Evolutionary conservation across 2,113 vertebrate species (phyloP).

Genomic region (Falcunculus frontatus): DNA sequence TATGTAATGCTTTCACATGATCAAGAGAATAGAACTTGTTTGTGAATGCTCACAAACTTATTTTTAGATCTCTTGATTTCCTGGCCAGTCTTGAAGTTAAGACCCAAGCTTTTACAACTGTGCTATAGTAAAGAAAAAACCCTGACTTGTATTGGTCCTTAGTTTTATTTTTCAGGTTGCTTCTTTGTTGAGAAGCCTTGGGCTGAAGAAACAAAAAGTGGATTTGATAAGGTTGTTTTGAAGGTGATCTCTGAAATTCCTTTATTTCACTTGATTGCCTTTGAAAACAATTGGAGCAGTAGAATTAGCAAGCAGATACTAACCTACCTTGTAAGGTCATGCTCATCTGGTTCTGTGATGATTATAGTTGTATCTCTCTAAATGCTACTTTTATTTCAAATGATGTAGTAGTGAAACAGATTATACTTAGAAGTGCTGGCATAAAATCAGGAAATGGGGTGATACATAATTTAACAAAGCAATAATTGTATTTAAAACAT

Average conservation of each 20-base stretch:
- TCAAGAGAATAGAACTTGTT: neutral
- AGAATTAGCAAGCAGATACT: neutral
- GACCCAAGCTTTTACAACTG: neutral
- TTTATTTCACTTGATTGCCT: neutral
- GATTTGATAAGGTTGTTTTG: neutral
- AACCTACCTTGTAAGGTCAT: neutral
- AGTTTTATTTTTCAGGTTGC: neutral
- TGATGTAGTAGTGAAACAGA: neutral
- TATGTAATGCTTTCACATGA: neutral
- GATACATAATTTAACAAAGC: neutral
- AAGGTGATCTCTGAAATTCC: neutral
- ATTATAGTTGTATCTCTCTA: neutral
- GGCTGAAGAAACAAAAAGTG: neutral
- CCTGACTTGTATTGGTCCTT: neutral
- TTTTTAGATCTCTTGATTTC: neutral
- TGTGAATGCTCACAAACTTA: neutral
- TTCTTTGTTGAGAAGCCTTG: neutral
- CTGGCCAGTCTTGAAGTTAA: neutral
- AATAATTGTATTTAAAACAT: neutral
- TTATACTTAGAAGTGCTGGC: neutral
- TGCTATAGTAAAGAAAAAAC: neutral
- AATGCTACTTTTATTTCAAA: neutral
- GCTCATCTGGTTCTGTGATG: neutral
- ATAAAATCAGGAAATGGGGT: neutral
- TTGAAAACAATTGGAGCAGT: neutral